Evolutionary conservation across 23 tunicate species (phyloP), one percentile per base, ranked within the genome.

Genomic region (Botrylloides violaceus): DNA sequence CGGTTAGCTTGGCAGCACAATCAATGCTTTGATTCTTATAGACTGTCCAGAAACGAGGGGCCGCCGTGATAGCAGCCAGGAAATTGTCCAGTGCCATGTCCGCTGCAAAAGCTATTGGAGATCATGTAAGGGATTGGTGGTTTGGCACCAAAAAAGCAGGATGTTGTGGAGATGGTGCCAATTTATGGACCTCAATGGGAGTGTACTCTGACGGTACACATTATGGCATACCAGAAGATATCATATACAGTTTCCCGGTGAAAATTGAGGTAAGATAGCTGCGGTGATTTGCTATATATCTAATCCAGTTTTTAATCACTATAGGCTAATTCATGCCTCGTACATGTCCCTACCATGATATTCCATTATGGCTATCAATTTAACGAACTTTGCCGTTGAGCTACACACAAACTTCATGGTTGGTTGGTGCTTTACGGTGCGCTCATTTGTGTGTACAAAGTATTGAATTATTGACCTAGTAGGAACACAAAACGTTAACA

Each of bases 61-160:
- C 84, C 3, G 98, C 98, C 1, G 86, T 93, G 30, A 78, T 93
- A 56, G 94, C 79, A 20, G 98, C 98, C 0, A 70, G 98, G 9
- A 93, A 93, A 32, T 61, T 85, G 19, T 93, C 98, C 1, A 81
- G 88, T 31, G 98, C 98, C 61, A 86, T 93, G 98, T 93, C 98
- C 0, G 98, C 98, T 2, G 98, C 98, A 4, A 93, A 93, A 59
- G 98, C 98, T 2, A 93, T 93, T 36, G 79, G 98, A 57, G 98
- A 93, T 55, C 98, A 93, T 37, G 70, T 93, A 30, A 80, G 94
- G 18, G 95, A 93, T 49, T 93, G 94, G 98, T 78, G 74, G 74
- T 68, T 36, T 1, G 74, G 74, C 58, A 68, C 21, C 36, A 1
- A 27, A 34, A 36, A 23, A 0, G 26, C 28, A 30, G 43, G 32